Base-by-base conservation (phyloP, 2,888 invertebrate species). In the Dysmachus trigonus region DNA sequence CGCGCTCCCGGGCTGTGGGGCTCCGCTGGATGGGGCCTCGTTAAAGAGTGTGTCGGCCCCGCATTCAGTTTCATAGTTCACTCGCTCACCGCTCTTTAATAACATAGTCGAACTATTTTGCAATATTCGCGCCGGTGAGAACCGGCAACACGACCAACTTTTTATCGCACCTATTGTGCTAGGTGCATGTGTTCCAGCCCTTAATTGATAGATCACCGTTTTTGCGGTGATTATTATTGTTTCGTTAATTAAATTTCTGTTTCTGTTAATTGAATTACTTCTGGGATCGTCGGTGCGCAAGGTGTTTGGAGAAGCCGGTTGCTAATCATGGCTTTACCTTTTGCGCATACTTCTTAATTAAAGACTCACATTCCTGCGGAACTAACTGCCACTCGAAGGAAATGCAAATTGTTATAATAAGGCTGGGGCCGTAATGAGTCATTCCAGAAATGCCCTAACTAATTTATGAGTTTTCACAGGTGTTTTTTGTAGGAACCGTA, bases 141-240 rank as follows among this genome's bases (percentile, higher is more conserved):
- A 1, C 8, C 8, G 74, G 76, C 13, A 8, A 13, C 38, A 76
- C 76, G 76, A 76, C 15, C 62, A 76, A 76, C 35, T 76, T 76
- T 76, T 35, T 76, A 76, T 76, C 76, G 38, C 76, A 76, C 76
- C 76, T 76, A 10, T 76, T 76, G 76, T 76, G 76, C 38, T 18
- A 22, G 76, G 35, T 76, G 76, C 76, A 76, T 76, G 76, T 76
- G 76, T 76, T 76, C 38, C 76, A 76, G 76, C 13, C 13, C 62
- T 76, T 76, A 76, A 76, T 76, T 76, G 76, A 76, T 76, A 38
- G 76, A 76, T 76, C 76, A 35, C 76, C 38, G 76, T 76, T 76
- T n/a, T 35, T 76, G 76, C 38, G 76, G 76, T 76, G 38, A 76
- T 76, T 76, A 76, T 76, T 76, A 76, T 76, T 76, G 76, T 76